Evolutionary conservation across 2,797 vertebrate species (phyloP), one percentile per base, ranked within the genome.

Genomic region (Macropodus opercularis): DNA sequence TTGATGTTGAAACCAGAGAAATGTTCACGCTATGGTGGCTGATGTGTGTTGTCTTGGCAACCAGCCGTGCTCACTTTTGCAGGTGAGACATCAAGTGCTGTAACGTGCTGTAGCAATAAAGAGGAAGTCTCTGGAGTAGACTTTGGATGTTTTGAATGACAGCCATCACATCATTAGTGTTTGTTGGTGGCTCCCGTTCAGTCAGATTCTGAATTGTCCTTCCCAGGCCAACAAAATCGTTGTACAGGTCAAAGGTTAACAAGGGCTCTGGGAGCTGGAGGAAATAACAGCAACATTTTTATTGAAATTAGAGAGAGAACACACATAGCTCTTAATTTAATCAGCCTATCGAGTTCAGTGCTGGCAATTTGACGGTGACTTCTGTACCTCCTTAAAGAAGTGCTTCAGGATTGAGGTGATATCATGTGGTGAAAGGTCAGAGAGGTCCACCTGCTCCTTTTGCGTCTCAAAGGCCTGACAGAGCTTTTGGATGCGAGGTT

Each of bases 361-460:
- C 24, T 2, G 11, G 34, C 44, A 0, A 23, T 40, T 18, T 52
- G n/a, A 42, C 5, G 39, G 18, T 11, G 23, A 32, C 12, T 65
- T n/a, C n/a, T 27, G 26, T 87, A 98, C 96, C 90, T 96, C 94
- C 74, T 97, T 96, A 48, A 98, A 93, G 85, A 97, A 98, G 57
- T 96, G 92, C 85, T 98, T 98, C 18, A 98, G 93, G 52, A 95
- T 90, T 0, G 94, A 93, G 0, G 94, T 93, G 85, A 98, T 89
- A 53, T 98, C 97, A 4, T 98, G 97, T 0, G 97, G 96, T 0
- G 95, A 97, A 63, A 92, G 90, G 34, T 96, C 94, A 0, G 95
- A 94, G 27, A 98, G 93, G 62, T 98, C 96, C 65, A 96, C 94
- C 63, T 95, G 83, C 0, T 93, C 88, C 69, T 91, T 91, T 6